These are phyloP conservation scores for Chelmon rostratus DNA, from an alignment of 2,797 vertebrate species.

Conservation along the genomic window DNA sequence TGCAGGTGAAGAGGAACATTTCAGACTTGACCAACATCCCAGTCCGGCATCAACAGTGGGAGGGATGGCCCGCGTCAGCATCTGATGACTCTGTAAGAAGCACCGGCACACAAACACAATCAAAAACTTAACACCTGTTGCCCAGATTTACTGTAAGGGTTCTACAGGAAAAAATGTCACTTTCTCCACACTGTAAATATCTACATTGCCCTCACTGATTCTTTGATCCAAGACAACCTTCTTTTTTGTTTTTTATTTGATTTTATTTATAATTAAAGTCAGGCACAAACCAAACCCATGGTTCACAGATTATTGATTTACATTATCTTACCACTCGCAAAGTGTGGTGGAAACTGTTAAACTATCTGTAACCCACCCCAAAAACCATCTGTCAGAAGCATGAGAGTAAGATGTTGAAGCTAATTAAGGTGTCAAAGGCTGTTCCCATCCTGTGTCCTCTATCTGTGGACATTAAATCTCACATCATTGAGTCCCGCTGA, in stretches of 20 bases:
- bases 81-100: slow-evolving; percentile 94
- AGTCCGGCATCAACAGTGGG: slow-evolving; percentile 97
- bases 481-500: slow-evolving; percentile 86
- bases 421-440: slow-evolving; percentile 88
- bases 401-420: slow-evolving; percentile 78
- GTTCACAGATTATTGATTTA: slow-evolving; percentile 13
- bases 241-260: too few relatives aligned
- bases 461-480: slow-evolving; percentile 88
- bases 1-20: slow-evolving; percentile 96
- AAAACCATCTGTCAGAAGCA: slow-evolving; percentile 73
- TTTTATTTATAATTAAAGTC: too few relatives aligned
- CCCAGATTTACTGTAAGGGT: background rate
- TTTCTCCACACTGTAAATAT: background rate
- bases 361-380: slow-evolving; percentile 6
- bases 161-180: background rate
- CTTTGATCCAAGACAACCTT: background rate
- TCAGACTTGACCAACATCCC: slow-evolving; percentile 99
- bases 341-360: slow-evolving; percentile 54
- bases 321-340: slow-evolving; percentile 26
- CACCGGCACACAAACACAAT: slow-evolving; percentile 22
- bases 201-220: background rate
- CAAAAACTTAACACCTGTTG: background rate
- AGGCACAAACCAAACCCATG: slow-evolving; percentile 8
- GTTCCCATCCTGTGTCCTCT: slow-evolving; percentile 74
- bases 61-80: slow-evolving; percentile 96